Conservation (phyloP, 35 echinoderm and acorn worm species). For the Ophiothrix spiculata region DNA sequence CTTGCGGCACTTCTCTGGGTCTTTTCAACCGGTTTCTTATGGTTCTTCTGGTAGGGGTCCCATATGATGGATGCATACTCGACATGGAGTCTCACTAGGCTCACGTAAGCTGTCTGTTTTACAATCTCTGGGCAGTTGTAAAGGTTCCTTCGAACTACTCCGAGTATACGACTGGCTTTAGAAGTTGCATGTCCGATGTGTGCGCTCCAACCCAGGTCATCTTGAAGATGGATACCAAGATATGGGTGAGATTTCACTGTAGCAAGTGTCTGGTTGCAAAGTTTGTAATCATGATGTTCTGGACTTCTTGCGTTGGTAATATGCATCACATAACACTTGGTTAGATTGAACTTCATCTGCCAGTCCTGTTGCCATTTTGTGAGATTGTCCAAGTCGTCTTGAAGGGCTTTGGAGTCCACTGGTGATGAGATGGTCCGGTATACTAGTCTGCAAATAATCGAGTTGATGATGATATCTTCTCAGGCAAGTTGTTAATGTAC, state of each 20-base stretch:
- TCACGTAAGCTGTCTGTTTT: not conserved
- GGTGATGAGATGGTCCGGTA: too few species aligned
- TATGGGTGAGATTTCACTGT: constrained; percentile 23
- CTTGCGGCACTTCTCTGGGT: constrained; percentile 1
- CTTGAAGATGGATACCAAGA: not conserved
- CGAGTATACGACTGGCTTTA: constrained; percentile 24
- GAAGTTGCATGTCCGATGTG: constrained; percentile 21
- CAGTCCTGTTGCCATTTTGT: too few species aligned
- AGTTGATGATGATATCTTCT: too few species aligned
- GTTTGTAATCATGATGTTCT: constrained; percentile 1
- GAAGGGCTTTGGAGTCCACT: too few species aligned
- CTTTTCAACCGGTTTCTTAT: not conserved
- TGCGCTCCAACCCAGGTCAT: constrained; percentile 19
- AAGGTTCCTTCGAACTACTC: not conserved
- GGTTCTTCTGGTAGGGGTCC: constrained; percentile 11
- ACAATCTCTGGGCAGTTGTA: constrained; percentile 21
- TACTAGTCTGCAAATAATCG: too few species aligned
- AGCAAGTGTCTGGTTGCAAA: constrained; percentile 20
- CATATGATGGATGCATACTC: constrained; percentile 8
- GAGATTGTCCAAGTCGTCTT: too few species aligned
- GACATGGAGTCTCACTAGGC: constrained; percentile 16
- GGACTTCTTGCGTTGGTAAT: not conserved
- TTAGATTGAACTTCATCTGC: too few species aligned
- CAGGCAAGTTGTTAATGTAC: too few species aligned
- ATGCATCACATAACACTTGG: constrained; percentile 41